Evolutionary conservation across 2,113 vertebrate species (phyloP).

Genomic region (Leptodactylus fuscus): DNA sequence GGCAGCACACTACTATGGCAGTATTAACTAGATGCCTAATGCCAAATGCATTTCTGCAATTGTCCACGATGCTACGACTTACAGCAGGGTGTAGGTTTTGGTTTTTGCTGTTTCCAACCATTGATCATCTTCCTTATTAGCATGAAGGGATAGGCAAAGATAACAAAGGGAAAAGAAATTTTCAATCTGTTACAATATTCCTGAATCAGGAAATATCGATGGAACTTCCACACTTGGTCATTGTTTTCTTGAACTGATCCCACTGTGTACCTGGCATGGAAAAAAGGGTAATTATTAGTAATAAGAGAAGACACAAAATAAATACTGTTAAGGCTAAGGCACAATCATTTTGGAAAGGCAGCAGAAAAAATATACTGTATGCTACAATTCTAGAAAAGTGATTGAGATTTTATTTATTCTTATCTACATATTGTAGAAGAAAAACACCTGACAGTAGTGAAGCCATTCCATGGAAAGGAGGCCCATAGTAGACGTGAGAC

Average conservation of each 20-base stretch:
- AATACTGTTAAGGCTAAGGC: too few relatives aligned
- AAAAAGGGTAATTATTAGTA: background rate
- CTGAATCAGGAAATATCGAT: conserved; percentile 79
- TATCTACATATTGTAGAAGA: too few relatives aligned
- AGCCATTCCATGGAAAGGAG: too few relatives aligned
- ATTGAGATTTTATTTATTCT: too few relatives aligned
- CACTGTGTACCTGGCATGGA: conserved; percentile 73
- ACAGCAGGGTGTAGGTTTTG: conserved; percentile 71
- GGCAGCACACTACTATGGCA: too few relatives aligned
- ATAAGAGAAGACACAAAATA: background rate
- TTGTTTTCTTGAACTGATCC: conserved; percentile 81
- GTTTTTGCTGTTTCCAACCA: conserved; percentile 68
- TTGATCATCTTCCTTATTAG: conserved; percentile 72
- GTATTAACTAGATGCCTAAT: background rate
- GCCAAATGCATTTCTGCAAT: background rate
- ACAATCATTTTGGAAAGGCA: too few relatives aligned
- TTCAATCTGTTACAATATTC: conserved; percentile 79
- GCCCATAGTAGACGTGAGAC: too few relatives aligned
- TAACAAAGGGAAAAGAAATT: conserved; percentile 79
- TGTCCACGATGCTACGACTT: conserved; percentile 65
- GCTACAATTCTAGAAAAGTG: too few relatives aligned
- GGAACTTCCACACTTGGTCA: conserved; percentile 82
- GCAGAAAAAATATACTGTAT: too few relatives aligned
- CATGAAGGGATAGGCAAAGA: conserved; percentile 80
- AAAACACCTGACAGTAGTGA: too few relatives aligned